Evolutionary conservation across 35 echinoderm and acorn worm species (phyloP).

Genomic region (Strongylocentrotus purpuratus): DNA sequence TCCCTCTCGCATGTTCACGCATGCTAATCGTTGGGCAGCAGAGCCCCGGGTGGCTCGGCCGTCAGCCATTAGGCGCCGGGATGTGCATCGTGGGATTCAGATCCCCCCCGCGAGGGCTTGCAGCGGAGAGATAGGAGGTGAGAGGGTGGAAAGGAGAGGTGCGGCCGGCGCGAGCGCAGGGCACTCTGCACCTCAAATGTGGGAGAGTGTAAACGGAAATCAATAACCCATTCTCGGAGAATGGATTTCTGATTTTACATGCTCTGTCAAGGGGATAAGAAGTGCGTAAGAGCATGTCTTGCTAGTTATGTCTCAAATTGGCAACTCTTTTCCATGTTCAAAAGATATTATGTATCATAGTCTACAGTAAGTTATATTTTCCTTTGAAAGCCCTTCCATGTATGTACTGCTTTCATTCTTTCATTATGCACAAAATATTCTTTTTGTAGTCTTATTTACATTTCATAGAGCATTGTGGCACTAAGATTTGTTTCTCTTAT

Average conservation of each 20-base stretch:
- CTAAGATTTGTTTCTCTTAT: too few species aligned
- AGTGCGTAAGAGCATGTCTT: background rate
- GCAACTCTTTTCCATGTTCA: background rate
- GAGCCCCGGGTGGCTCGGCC: background rate
- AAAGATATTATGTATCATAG: background rate
- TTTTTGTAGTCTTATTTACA: too few species aligned
- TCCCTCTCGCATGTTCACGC: background rate
- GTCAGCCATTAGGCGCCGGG: conserved; percentile 6
- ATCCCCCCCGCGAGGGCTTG: background rate
- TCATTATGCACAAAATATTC: background rate
- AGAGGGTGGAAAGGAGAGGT: background rate
- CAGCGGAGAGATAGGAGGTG: background rate
- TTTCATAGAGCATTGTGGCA: too few species aligned
- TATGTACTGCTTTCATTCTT: background rate
- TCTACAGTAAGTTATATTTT: background rate
- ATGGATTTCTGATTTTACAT: background rate
- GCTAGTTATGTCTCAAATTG: background rate
- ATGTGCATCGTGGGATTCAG: background rate
- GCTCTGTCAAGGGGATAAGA: background rate
- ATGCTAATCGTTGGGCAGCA: background rate
- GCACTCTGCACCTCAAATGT: background rate
- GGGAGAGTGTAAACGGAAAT: background rate
- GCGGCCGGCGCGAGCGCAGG: background rate
- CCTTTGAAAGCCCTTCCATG: too few species aligned
- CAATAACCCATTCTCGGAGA: background rate